Conservation (phyloP, 2,888 invertebrate species). For the Hypomecis punctinalis region DNA sequence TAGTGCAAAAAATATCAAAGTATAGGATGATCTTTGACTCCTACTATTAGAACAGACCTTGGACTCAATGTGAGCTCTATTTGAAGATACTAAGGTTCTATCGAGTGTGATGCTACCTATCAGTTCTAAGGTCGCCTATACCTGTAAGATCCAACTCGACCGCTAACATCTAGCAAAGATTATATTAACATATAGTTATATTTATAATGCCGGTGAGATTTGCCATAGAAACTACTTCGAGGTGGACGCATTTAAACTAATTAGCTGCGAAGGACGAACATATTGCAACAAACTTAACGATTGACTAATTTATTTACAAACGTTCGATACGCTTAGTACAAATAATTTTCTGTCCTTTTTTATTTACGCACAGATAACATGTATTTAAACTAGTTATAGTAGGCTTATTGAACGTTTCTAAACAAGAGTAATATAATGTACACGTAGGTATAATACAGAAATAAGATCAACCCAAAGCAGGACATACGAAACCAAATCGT, state of each 20-base stretch:
- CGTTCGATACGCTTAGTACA: neutral
- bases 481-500: conserved; percentile 5
- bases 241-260: conserved; percentile 22
- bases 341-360: neutral
- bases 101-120: conserved; percentile 47
- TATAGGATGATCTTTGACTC: neutral
- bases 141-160: conserved; percentile 49
- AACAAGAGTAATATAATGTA: neutral
- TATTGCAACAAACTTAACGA: neutral
- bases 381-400: neutral
- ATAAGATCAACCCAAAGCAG: neutral
- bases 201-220: conserved; percentile 44
- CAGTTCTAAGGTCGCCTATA: conserved; percentile 49
- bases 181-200: conserved; percentile 35
- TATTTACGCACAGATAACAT: neutral
- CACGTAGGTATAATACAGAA: neutral
- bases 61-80: conserved; percentile 55
- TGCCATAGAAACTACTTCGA: conserved; percentile 35
- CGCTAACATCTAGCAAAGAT: conserved; percentile 42
- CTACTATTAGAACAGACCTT: conserved; percentile 38
- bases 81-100: conserved; percentile 45
- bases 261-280: conserved; percentile 2
- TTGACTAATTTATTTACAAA: neutral
- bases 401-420: neutral
- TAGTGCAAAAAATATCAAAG: neutral